Conservation (phyloP, 2,113 vertebrate genomes). For the Platycercus adscitus region DNA sequence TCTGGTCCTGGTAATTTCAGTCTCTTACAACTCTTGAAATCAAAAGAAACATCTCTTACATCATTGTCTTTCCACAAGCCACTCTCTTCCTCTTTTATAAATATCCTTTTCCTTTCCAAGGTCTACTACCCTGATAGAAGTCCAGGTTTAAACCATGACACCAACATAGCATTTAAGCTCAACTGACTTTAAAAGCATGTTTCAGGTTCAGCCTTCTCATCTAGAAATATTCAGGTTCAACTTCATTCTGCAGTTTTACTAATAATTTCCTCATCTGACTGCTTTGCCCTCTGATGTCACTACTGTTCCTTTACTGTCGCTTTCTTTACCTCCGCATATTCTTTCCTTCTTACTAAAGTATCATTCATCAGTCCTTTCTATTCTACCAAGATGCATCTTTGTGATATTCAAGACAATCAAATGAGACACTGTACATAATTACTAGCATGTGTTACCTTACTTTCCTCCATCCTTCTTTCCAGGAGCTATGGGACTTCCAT, state of each 20-base stretch:
- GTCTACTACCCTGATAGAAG: not conserved
- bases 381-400: not conserved
- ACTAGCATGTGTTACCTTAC: not conserved
- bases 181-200: not conserved
- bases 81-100: not conserved
- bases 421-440: not conserved
- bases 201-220: not conserved
- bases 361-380: not conserved
- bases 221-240: not conserved
- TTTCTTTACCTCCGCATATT: not conserved
- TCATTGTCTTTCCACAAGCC: not conserved
- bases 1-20: not conserved
- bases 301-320: not conserved
- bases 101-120: not conserved
- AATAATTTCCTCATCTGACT: not conserved
- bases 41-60: not conserved
- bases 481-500: not conserved
- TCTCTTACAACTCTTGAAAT: not conserved
- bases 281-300: not conserved
- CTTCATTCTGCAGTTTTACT: not conserved
- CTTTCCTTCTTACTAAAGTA: not conserved
- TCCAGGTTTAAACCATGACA: not conserved
- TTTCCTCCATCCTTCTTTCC: not conserved
- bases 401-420: not conserved
- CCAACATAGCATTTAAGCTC: not conserved